These are phyloP conservation scores for Ptilonorhynchus violaceus DNA, from an alignment of 2,113 vertebrate genomes.

Conservation along the genomic window DNA sequence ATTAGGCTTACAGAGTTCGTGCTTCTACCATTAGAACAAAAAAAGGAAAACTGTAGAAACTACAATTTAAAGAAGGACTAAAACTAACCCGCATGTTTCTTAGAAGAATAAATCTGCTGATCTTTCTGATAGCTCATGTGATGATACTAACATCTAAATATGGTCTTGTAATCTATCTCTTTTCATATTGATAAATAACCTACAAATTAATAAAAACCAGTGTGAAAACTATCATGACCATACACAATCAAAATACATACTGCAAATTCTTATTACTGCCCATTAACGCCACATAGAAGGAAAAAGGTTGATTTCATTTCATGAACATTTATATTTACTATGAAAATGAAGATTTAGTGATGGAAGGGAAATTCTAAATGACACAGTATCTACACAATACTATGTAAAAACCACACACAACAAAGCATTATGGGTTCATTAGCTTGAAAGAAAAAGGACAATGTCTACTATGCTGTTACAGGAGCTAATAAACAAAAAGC, in stretches of 20 bases:
- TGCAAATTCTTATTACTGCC: not conserved
- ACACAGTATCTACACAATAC: not conserved
- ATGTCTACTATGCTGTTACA: not conserved
- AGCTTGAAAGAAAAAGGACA: not conserved
- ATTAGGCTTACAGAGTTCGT: not conserved
- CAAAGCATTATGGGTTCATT: accelerated
- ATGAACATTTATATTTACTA: not conserved
- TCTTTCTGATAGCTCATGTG: not conserved
- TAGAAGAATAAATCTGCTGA: not conserved
- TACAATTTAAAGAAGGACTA: not conserved
- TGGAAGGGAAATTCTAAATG: not conserved
- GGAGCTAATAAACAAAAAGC: not conserved
- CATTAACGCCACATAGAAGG: not conserved
- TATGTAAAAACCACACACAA: not conserved
- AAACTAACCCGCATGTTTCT: not conserved
- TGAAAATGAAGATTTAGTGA: not conserved
- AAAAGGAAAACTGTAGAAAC: not conserved
- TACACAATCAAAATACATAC: not conserved
- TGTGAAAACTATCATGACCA: not conserved
- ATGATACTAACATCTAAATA: not conserved
- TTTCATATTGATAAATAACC: not conserved
- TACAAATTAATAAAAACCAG: not conserved
- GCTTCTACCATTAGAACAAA: not conserved
- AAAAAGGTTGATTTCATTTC: not conserved
- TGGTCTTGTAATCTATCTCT: not conserved